These are phyloP conservation scores for Montipora capitata DNA, from an alignment of 92 coral and sea anemone genomes.

Conservation along the genomic window DNA sequence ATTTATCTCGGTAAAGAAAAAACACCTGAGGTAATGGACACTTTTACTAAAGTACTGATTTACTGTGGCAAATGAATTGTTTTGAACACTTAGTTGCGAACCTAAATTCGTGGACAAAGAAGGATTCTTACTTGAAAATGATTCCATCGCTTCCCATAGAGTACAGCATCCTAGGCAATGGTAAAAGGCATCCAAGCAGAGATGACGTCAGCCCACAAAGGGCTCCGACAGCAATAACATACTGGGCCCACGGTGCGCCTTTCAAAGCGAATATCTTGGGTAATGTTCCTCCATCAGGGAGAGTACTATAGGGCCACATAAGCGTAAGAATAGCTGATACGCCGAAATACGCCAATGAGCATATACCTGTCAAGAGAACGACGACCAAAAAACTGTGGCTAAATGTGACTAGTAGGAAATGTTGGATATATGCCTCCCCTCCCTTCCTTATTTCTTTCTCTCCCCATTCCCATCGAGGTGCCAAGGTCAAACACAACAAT, in stretches of 20 bases:
- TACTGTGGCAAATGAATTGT: no score
- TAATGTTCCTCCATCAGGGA: slow-evolving; percentile 83
- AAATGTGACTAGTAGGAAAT: no score
- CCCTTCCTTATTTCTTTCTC: no score
- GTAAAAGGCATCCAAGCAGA: slow-evolving; percentile 77
- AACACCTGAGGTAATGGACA: no score
- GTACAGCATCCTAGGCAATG: slow-evolving; percentile 92
- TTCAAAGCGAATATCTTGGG: slow-evolving; percentile 90
- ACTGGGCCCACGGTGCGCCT: slow-evolving; percentile 91
- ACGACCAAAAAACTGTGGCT: no score
- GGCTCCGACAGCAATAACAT: slow-evolving; percentile 95
- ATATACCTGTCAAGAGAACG: slow-evolving; percentile 52
- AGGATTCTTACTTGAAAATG: slow-evolving; percentile 62
- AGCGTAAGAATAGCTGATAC: slow-evolving; percentile 88
- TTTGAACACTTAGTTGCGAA: no score
- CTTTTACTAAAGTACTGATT: no score
- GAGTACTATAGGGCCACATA: slow-evolving; percentile 90
- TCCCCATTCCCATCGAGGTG: no score
- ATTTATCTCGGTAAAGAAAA: no score
- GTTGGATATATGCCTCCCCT: no score
- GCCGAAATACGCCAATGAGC: slow-evolving; percentile 88
- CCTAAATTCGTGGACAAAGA: not conserved
- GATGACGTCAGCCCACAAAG: slow-evolving; percentile 91
- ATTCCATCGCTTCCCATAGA: slow-evolving; percentile 97
- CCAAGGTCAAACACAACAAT: no score